These are phyloP conservation scores for Indri indri DNA, from an alignment of 2,113 vertebrate genomes.

Conservation along the genomic window DNA sequence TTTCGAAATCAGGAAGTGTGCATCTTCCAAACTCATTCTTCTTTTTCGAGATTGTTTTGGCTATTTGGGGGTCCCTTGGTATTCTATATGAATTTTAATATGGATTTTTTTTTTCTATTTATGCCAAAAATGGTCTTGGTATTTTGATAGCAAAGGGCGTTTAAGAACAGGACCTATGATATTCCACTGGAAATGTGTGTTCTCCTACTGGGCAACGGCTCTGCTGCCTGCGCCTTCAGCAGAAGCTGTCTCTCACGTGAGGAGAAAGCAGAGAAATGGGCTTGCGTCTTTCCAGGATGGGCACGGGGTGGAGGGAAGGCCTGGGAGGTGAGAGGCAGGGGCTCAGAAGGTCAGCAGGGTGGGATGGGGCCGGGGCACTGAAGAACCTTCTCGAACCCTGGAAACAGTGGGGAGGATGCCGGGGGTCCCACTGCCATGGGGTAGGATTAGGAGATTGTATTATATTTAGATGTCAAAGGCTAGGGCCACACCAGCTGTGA, in stretches of 20 bases:
- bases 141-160: not conserved
- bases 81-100: too few species aligned
- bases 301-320: too few species aligned
- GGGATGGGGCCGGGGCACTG: not conserved
- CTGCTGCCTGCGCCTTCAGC: not conserved
- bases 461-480: not conserved
- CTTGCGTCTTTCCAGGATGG: not conserved
- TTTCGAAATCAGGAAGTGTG: too few species aligned
- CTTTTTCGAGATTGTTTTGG: too few species aligned
- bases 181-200: not conserved
- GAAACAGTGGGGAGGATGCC: not conserved
- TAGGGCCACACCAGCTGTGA: not conserved
- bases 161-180: not conserved
- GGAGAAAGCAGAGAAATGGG: not conserved
- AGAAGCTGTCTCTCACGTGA: not conserved
- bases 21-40: too few species aligned
- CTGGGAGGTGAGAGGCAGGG: not conserved
- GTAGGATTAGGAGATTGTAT: not conserved
- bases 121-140: too few species aligned
- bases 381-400: not conserved
- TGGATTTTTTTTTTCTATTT: too few species aligned
- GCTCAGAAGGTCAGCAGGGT: not conserved
- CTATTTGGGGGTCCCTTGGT: too few species aligned
- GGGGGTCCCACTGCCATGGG: not conserved
- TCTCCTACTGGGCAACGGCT: not conserved